A percentile compares a stretch with the other conserved stretches of the same genome.
Evolutionary conservation across 2,888 invertebrate genomes (phyloP).

Genomic region (Smittia aterrima): DNA sequence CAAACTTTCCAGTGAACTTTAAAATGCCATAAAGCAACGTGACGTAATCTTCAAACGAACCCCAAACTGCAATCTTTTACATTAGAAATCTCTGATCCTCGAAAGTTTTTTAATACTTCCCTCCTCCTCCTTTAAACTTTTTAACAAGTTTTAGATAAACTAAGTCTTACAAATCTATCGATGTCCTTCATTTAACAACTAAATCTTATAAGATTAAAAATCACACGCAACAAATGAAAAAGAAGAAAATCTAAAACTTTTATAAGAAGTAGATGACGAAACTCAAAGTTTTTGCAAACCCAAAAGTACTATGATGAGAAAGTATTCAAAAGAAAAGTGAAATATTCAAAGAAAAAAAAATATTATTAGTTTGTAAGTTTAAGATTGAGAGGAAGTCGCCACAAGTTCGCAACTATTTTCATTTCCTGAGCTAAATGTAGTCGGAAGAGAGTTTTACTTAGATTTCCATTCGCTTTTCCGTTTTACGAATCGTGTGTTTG

Average conservation of each 20-base stretch:
- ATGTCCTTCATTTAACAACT: constrained; percentile 15
- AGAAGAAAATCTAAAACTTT: constrained; percentile 5
- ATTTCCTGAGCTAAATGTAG: not conserved
- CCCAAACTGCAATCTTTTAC: not conserved
- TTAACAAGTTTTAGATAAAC: constrained; percentile 10
- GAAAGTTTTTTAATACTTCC: not conserved
- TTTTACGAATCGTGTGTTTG: not conserved
- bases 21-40: no score
- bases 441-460: constrained; percentile 1
- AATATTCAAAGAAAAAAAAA: constrained; percentile 11
- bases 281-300: not conserved
- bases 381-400: not conserved
- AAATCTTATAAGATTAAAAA: constrained; percentile 22
- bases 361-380: not conserved
- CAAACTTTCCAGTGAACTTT: no score
- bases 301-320: constrained; percentile 5
- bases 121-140: not conserved
- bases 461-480: not conserved
- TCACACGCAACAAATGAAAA: constrained; percentile 38
- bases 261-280: constrained; percentile 24
- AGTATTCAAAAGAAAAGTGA: not conserved
- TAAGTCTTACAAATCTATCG: constrained; percentile 2
- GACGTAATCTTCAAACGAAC: no score
- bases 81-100: not conserved
- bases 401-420: constrained; percentile 12